Conservation (phyloP, 2,888 invertebrate genomes). For the Barypeithes pellucidus region DNA sequence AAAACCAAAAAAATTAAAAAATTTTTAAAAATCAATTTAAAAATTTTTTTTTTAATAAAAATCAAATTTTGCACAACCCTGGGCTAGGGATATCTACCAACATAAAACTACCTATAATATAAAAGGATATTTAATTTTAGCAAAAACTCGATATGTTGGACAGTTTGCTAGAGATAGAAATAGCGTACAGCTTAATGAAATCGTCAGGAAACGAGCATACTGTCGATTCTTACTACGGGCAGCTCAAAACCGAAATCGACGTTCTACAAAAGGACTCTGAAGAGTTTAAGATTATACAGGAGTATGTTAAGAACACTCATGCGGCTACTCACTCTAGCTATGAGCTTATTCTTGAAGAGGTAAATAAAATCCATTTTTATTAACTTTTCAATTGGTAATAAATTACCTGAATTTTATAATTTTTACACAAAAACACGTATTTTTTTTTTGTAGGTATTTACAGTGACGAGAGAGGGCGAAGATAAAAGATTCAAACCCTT, state of each 20-base stretch:
- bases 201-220: slow-evolving; percentile 69
- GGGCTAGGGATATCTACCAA: too few species aligned
- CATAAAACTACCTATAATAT: too few species aligned
- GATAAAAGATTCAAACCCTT: slow-evolving; percentile 88
- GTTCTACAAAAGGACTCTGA: slow-evolving; percentile 78
- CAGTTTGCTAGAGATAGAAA: slow-evolving; percentile 93
- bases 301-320: slow-evolving; percentile 94
- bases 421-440: not conserved
- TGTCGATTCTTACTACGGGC: slow-evolving; percentile 88
- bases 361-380: slow-evolving; percentile 26
- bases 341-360: slow-evolving; percentile 78
- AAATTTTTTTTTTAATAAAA: too few species aligned
- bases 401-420: too few species aligned
- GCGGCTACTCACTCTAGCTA: slow-evolving; percentile 89
- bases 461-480: slow-evolving; percentile 85
- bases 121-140: slow-evolving; percentile 65
- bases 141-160: slow-evolving; percentile 90
- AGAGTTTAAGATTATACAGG: slow-evolving; percentile 82
- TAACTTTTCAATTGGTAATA: not conserved
- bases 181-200: slow-evolving; percentile 92
- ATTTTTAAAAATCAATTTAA: too few species aligned
- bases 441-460: slow-evolving; percentile 72
- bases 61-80: too few species aligned
- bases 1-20: too few species aligned
- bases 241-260: slow-evolving; percentile 87